These are phyloP conservation scores for Pseudopipra pipra DNA, from an alignment of 2,113 vertebrate species.

Conservation along the genomic window DNA sequence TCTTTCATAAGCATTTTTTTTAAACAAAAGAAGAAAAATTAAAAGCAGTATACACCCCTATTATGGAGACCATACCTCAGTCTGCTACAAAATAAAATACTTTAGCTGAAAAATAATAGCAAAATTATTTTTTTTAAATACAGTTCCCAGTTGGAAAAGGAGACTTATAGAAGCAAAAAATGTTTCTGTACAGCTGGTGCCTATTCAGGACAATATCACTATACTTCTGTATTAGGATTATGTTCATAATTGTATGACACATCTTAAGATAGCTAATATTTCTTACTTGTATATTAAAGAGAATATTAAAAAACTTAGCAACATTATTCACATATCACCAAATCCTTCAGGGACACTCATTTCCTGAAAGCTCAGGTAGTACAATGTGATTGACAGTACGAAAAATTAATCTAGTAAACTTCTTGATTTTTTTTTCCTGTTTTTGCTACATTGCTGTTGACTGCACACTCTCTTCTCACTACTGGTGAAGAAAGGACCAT, in stretches of 20 bases:
- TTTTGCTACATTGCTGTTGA: background rate
- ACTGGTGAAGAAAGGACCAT: background rate
- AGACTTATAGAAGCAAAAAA: background rate
- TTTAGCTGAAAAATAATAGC: background rate
- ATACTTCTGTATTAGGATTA: background rate
- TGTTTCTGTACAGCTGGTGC: background rate
- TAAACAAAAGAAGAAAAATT: background rate
- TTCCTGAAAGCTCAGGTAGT: background rate
- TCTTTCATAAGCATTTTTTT: background rate
- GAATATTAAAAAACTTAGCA: background rate
- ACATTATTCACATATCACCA: background rate
- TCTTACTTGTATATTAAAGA: background rate
- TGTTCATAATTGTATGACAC: background rate
- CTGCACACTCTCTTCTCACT: background rate
- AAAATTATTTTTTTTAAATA: background rate
- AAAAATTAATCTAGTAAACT: background rate
- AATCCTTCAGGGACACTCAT: background rate
- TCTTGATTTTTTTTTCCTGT: background rate
- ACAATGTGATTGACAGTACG: background rate
- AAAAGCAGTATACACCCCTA: background rate
- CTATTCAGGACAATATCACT: background rate
- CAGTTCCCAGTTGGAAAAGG: background rate
- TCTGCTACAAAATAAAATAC: background rate
- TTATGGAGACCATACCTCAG: background rate
- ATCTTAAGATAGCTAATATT: background rate